These are phyloP conservation scores for Leptarthrus brevirostris DNA, from an alignment of 2,888 invertebrate genomes.

Conservation along the genomic window DNA sequence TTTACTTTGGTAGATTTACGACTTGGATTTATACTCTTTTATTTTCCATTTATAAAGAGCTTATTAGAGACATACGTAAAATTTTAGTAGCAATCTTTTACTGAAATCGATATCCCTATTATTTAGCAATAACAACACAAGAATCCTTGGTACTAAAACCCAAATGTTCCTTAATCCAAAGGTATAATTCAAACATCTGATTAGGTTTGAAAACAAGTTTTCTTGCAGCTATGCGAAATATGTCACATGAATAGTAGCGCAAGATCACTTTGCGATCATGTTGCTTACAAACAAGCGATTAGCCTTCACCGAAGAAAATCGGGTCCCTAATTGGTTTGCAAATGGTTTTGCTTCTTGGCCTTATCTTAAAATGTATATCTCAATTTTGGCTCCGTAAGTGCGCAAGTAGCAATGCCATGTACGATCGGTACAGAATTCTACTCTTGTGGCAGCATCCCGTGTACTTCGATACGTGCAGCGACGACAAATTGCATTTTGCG, in stretches of 20 bases:
- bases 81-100: no score
- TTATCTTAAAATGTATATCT: conserved; percentile 45
- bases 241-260: conserved; percentile 40
- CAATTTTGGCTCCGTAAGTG: conserved; percentile 44
- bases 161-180: conserved; percentile 8
- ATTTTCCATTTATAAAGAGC: no score
- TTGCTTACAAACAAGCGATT: conserved; percentile 39
- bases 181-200: conserved; percentile 36
- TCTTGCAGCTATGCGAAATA: conserved; percentile 31
- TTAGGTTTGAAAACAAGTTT: conserved; percentile 29
- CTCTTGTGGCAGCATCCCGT: background rate
- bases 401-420: conserved; percentile 2
- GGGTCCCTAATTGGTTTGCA: conserved; percentile 46
- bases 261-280: conserved; percentile 45
- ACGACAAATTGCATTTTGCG: conserved; percentile 38
- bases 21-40: no score
- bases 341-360: conserved; percentile 44
- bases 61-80: no score
- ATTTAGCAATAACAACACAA: no score
- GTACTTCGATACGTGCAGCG: conserved; percentile 16
- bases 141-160: conserved; percentile 8
- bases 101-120: no score
- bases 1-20: no score
- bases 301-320: conserved; percentile 28
- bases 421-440: background rate